These are phyloP conservation scores for Lepidocolaptes lacrymiger DNA, from an alignment of 2,797 vertebrate species.

Conservation along the genomic window DNA sequence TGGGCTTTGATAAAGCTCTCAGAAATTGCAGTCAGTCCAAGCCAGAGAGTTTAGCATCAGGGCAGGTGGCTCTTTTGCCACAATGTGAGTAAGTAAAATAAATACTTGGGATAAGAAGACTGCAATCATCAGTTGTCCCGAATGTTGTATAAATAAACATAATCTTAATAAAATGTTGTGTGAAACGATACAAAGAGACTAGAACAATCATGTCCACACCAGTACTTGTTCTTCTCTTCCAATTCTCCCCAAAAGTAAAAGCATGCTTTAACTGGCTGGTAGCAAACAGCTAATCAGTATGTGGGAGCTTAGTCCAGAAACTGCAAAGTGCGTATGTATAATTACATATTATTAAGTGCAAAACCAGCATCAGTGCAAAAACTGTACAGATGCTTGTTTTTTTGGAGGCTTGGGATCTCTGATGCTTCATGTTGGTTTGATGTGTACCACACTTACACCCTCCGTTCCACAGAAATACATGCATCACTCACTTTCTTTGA, in stretches of 20 bases:
- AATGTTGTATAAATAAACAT: neutral
- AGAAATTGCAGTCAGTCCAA: neutral
- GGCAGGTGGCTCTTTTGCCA: neutral
- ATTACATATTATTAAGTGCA: neutral
- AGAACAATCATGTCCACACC: neutral
- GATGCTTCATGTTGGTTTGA: neutral
- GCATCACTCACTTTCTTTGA: accelerated
- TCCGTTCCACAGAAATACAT: neutral
- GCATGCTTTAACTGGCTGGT: neutral
- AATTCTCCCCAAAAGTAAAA: neutral
- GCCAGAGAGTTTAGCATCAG: neutral
- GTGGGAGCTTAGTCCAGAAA: neutral
- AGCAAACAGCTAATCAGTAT: neutral
- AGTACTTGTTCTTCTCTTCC: neutral
- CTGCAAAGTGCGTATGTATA: neutral
- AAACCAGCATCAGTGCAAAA: neutral
- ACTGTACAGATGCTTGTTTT: neutral
- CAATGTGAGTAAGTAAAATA: neutral
- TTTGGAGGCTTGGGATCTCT: neutral
- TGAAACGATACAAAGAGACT: neutral
- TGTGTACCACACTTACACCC: neutral
- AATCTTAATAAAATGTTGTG: neutral
- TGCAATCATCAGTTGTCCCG: neutral
- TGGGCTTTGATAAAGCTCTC: neutral
- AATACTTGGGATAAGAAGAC: neutral